These are phyloP conservation scores for Gerris lacustris DNA, from an alignment of 2,888 invertebrate genomes.

Conservation along the genomic window DNA sequence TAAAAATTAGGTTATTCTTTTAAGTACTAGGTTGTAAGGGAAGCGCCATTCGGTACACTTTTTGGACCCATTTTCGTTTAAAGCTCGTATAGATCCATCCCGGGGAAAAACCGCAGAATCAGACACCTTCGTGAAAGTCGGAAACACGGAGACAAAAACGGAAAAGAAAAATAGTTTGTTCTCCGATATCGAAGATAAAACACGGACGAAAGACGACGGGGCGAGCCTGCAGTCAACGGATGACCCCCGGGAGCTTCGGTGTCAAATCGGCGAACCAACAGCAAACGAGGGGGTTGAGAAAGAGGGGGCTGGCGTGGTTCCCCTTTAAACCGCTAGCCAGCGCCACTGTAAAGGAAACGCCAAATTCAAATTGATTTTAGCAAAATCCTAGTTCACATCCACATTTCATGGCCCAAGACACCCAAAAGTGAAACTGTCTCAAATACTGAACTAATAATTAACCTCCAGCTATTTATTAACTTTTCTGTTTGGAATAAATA, in stretches of 20 bases:
- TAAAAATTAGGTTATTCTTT: constrained; percentile 1
- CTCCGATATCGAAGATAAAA: background rate
- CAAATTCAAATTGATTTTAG: too few species aligned
- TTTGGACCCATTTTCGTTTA: background rate
- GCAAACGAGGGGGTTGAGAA: background rate
- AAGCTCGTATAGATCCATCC: too few species aligned
- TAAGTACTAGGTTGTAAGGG: constrained; percentile 2
- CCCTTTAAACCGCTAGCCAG: background rate
- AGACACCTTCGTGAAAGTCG: too few species aligned
- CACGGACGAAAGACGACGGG: background rate
- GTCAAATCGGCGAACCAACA: background rate
- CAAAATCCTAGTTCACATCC: too few species aligned
- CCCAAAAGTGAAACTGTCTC: too few species aligned
- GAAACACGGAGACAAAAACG: too few species aligned
- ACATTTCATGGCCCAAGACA: too few species aligned
- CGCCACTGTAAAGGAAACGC: background rate
- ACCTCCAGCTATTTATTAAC: too few species aligned
- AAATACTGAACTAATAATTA: too few species aligned
- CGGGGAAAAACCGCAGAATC: too few species aligned
- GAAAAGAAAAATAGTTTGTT: background rate
- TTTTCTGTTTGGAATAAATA: too few species aligned
- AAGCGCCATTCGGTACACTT: constrained; percentile 1
- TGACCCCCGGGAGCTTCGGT: constrained; percentile 3
- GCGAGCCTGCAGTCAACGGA: background rate
- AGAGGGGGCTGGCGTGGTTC: background rate